These are phyloP conservation scores for Muntiacus muntjak DNA, from an alignment of 2,113 vertebrate species.

Conservation along the genomic window DNA sequence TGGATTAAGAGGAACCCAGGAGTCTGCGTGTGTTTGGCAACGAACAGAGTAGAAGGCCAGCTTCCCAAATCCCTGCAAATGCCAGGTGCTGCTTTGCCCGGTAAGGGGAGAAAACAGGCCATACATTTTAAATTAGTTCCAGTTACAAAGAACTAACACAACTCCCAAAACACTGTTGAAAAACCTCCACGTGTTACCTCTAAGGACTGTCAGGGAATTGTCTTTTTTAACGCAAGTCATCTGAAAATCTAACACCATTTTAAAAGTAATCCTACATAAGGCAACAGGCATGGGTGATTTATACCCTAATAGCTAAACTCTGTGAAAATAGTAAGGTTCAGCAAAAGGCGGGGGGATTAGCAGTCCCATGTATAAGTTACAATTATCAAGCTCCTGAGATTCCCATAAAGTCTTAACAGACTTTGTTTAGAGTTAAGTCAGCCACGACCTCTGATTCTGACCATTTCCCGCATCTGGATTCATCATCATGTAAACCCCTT, in stretches of 20 bases:
- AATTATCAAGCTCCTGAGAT: constrained; percentile 16
- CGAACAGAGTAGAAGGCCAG: neutral
- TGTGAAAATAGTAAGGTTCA: neutral
- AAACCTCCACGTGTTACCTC: neutral
- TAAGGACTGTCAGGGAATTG: neutral
- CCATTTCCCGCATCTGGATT: constrained; percentile 56
- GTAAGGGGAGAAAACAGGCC: neutral
- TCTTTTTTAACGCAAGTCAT: neutral
- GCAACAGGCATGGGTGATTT: neutral
- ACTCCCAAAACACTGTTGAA: neutral
- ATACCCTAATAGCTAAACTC: neutral
- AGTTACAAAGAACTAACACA: neutral
- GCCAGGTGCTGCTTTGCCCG: neutral
- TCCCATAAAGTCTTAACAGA: constrained; percentile 23
- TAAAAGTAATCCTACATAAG: neutral
- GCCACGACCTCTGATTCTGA: constrained; percentile 59
- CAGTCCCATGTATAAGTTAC: neutral
- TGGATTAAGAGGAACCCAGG: neutral
- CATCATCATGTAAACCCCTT: constrained; percentile 37
- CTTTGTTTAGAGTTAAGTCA: constrained; percentile 70
- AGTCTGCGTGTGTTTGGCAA: neutral
- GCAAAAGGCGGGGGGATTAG: neutral
- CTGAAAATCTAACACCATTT: neutral
- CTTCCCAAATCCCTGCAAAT: neutral
- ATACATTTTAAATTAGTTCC: neutral